A percentile compares a stretch with the other conserved stretches of the same genome.
Conservation (phyloP, 2,888 invertebrate species). For the Latrodectus elegans region DNA sequence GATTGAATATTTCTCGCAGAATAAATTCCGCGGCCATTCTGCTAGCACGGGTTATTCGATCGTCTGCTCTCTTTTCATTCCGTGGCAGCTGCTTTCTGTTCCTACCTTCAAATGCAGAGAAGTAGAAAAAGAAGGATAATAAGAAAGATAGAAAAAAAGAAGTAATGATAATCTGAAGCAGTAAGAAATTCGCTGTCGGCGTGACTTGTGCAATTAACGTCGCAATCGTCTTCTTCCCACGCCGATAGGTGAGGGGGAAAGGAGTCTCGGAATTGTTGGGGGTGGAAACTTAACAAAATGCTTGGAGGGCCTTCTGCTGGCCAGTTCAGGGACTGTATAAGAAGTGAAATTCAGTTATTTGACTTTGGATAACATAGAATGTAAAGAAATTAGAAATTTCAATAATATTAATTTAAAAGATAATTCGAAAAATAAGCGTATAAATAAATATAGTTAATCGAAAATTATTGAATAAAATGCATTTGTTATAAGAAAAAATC, state of each 20-base stretch:
- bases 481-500: too few species aligned
- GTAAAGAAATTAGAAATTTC: too few species aligned
- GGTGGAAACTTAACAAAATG: constrained; percentile 66
- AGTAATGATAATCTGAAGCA: constrained; percentile 67
- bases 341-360: background rate
- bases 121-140: constrained; percentile 23
- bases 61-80: constrained; percentile 36
- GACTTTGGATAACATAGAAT: too few species aligned
- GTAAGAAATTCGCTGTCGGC: constrained; percentile 67
- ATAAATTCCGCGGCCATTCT: constrained; percentile 39
- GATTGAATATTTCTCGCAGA: constrained; percentile 51
- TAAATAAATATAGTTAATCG: too few species aligned
- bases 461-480: too few species aligned
- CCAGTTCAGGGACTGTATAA: constrained; percentile 20
- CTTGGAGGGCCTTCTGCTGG: constrained; percentile 33
- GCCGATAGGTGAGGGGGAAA: constrained; percentile 52
- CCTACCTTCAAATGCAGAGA: constrained; percentile 1
- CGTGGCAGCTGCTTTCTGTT: constrained; percentile 27
- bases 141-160: constrained; percentile 34
- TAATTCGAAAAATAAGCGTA: too few species aligned
- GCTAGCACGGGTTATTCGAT: constrained; percentile 26
- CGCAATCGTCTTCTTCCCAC: constrained; percentile 68
- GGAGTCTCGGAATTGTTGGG: constrained; percentile 55
- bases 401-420: too few species aligned
- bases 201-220: constrained; percentile 68